Conservation (phyloP, 1,140 invertebrate species). For the Heliconius hermathena region DNA sequence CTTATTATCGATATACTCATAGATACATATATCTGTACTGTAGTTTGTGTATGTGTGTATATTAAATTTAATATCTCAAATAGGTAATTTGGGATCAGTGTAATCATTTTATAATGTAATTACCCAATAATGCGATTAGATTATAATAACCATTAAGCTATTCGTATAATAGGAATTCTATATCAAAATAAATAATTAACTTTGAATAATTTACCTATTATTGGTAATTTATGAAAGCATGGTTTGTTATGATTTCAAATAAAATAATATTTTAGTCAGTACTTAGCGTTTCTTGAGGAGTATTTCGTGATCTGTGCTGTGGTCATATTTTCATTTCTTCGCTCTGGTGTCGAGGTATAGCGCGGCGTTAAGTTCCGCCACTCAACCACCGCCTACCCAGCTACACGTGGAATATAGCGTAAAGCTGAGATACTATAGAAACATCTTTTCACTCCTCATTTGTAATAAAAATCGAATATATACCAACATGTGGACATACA, state of each 20-base stretch:
- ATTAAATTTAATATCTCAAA: slow-evolving; percentile 12
- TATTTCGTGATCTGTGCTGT: too few relatives aligned
- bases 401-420: background rate
- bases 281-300: too few relatives aligned
- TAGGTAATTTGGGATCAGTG: slow-evolving; percentile 14
- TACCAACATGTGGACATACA: background rate
- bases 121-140: slow-evolving; percentile 3
- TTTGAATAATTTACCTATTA: slow-evolving; percentile 1
- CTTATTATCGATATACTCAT: background rate
- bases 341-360: too few relatives aligned
- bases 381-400: background rate
- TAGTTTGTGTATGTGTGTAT: background rate
- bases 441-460: background rate
- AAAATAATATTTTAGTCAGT: too few relatives aligned
- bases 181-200: background rate
- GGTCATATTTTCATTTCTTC: too few relatives aligned
- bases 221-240: background rate
- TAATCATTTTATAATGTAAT: slow-evolving; percentile 12
- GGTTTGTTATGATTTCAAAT: background rate
- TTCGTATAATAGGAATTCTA: slow-evolving; percentile 6
- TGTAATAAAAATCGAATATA: background rate
- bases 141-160: slow-evolving; percentile 1
- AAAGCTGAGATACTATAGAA: background rate
- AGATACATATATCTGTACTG: background rate
- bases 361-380: too few relatives aligned